phyloP scores from a whole-genome alignment of 2,797 vertebrate species.

The Xenopus petersii region DNA sequence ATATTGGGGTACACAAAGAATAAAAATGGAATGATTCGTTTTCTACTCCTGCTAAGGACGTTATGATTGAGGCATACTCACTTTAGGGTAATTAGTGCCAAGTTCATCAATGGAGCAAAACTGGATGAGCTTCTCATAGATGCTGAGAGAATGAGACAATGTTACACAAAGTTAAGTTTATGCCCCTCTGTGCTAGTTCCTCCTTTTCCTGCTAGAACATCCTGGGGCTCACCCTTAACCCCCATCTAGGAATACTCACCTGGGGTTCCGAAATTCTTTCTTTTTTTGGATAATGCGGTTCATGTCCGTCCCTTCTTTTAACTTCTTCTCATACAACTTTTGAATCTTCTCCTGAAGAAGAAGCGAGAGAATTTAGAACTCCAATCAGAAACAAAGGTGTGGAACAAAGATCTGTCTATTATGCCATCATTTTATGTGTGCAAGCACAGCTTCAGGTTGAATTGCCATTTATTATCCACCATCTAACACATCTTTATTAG shows the following conservation, averaged over 20 bases:
- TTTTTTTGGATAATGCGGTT: constrained; percentile 96
- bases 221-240: background rate
- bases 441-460: too few relatives aligned
- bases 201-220: background rate
- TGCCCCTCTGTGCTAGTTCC: too few relatives aligned
- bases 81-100: constrained; percentile 96
- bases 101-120: constrained; percentile 94
- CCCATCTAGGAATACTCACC: constrained; percentile 62
- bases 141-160: constrained; percentile 63
- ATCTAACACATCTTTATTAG: too few relatives aligned
- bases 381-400: too few relatives aligned
- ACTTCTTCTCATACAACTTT: constrained; percentile 89
- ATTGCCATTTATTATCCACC: too few relatives aligned
- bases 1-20: too few relatives aligned
- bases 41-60: too few relatives aligned
- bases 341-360: constrained; percentile 87
- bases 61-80: constrained; percentile 37
- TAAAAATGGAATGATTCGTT: too few relatives aligned
- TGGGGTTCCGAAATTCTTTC: constrained; percentile 96
- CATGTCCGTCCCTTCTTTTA: constrained; percentile 92
- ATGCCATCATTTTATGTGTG: too few relatives aligned
- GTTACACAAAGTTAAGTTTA: too few relatives aligned
- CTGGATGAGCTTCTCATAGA: constrained; percentile 97
- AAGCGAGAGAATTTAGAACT: too few relatives aligned
- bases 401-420: too few relatives aligned